A percentile compares a stretch with the other conserved stretches of the same genome.
These are phyloP conservation scores for Lepidothrix coronata DNA, from an alignment of 2,113 vertebrate genomes.

Conservation along the genomic window DNA sequence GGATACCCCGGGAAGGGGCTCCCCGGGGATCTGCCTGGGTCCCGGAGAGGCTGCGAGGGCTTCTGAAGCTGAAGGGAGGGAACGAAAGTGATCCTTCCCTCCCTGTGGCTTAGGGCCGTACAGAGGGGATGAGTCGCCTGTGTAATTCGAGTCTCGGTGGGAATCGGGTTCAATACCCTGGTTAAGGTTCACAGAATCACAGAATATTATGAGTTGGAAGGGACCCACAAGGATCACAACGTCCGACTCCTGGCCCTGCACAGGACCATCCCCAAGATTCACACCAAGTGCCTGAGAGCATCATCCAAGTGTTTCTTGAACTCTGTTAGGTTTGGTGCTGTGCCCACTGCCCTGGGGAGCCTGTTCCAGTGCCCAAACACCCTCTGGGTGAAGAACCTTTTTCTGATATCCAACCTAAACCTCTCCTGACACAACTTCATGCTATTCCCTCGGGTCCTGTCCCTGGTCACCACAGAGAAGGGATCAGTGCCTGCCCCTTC, in stretches of 20 bases:
- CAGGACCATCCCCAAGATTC: neutral
- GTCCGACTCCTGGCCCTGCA: neutral
- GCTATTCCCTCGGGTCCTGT: neutral
- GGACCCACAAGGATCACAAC: too few species aligned
- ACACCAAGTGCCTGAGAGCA: neutral
- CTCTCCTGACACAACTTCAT: neutral
- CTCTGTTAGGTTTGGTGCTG: neutral
- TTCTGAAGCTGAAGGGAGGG: too few species aligned
- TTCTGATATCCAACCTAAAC: neutral
- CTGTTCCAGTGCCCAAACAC: neutral
- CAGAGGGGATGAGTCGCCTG: too few species aligned
- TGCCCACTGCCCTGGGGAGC: neutral
- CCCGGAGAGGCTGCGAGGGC: fast-evolving
- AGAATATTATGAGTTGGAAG: neutral
- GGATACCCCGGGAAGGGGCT: neutral
- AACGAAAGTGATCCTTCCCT: too few species aligned
- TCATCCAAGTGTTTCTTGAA: neutral
- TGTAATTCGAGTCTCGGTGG: too few species aligned
- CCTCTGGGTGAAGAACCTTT: neutral
- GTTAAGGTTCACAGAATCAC: neutral
- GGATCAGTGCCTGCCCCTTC: neutral
- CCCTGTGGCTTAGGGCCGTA: neutral
- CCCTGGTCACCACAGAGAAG: neutral
- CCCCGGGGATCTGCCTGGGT: fast-evolving
- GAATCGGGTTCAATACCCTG: neutral